These are phyloP conservation scores for Buceros bicornis DNA, from an alignment of 2,797 vertebrate species.

Conservation along the genomic window DNA sequence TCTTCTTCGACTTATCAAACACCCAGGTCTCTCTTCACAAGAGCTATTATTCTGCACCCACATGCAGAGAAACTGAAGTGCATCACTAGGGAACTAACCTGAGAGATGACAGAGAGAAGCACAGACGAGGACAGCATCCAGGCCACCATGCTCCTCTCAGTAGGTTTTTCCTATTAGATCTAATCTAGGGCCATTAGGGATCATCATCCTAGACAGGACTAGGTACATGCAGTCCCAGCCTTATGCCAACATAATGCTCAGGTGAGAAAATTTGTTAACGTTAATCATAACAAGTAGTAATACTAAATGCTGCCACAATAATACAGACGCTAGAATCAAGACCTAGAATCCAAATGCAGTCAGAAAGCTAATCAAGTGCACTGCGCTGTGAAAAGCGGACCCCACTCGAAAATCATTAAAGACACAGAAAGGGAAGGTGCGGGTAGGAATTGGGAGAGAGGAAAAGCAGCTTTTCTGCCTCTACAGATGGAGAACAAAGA, in stretches of 20 bases:
- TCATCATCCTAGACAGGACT: not conserved
- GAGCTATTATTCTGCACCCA: not conserved
- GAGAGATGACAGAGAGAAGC: rapidly evolving
- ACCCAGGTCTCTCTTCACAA: not conserved
- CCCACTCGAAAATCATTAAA: not conserved
- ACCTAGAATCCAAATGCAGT: not conserved
- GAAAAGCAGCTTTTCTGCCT: not conserved
- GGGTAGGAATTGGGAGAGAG: rapidly evolving
- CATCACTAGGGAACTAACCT: not conserved
- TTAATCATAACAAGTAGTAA: not conserved
- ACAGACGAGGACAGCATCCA: not conserved
- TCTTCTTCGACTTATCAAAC: not conserved
- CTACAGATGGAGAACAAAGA: not conserved
- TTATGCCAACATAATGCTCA: not conserved
- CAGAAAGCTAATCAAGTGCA: not conserved
- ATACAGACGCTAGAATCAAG: not conserved
- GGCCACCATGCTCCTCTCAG: not conserved
- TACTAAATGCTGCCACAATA: not conserved
- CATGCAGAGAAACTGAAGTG: not conserved
- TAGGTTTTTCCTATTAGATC: not conserved
- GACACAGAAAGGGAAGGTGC: not conserved
- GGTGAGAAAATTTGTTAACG: not conserved
- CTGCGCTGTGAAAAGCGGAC: not conserved
- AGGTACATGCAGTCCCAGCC: not conserved
- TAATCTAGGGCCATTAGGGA: not conserved